These are phyloP conservation scores for Scaptomyza tumidula DNA, from an alignment of 2,888 invertebrate species.

Conservation along the genomic window DNA sequence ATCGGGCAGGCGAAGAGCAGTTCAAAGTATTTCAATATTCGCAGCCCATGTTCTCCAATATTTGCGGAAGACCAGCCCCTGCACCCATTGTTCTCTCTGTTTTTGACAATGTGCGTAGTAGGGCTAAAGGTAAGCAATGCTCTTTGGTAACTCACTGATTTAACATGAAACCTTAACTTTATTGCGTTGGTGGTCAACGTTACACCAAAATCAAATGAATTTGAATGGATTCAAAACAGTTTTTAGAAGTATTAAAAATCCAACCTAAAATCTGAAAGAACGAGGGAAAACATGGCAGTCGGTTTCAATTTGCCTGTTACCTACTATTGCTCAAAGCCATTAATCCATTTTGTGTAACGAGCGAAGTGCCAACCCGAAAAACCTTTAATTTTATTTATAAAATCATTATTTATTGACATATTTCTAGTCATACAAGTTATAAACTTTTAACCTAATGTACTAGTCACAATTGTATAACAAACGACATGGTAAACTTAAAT, in stretches of 20 bases:
- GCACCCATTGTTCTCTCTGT: background rate
- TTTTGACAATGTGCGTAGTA: constrained; percentile 11
- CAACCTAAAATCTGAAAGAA: too few species aligned
- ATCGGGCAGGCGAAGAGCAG: constrained; percentile 2
- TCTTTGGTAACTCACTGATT: constrained; percentile 6
- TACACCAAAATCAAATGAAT: background rate
- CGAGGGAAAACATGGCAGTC: too few species aligned
- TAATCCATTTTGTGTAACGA: too few species aligned
- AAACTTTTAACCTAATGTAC: too few species aligned
- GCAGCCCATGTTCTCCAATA: constrained; percentile 68
- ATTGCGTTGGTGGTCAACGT: background rate
- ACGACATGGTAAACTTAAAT: too few species aligned
- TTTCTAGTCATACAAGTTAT: too few species aligned
- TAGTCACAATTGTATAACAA: too few species aligned
- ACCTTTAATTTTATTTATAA: too few species aligned
- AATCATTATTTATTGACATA: too few species aligned
- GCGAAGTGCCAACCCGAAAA: too few species aligned
- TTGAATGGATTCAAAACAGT: background rate
- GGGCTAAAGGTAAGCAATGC: constrained; percentile 18
- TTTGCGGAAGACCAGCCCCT: constrained; percentile 40
- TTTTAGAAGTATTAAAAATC: background rate
- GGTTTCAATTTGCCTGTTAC: too few species aligned
- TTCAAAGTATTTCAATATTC: constrained; percentile 71
- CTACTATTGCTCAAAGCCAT: too few species aligned
- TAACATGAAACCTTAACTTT: constrained; percentile 16